Percentiles rank a stretch among this genome's conserved stretches.
These are phyloP conservation scores for Hycleus cichorii DNA, from an alignment of 1,140 invertebrate species.

Conservation along the genomic window DNA sequence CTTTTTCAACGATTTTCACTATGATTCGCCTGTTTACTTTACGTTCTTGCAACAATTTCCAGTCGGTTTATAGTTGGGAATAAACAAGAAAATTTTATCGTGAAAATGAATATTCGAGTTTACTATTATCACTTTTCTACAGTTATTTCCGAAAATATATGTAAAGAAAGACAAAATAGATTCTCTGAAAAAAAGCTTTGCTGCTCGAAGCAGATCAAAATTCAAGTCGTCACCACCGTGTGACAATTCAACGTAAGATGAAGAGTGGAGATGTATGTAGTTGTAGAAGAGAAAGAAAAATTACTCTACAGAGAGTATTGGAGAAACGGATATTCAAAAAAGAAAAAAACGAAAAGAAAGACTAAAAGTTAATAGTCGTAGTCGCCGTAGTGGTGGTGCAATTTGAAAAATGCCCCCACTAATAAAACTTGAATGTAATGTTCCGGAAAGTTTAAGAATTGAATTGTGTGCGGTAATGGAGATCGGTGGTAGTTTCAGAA, in stretches of 20 bases:
- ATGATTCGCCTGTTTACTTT: background rate
- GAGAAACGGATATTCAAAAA: too few species aligned
- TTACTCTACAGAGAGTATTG: too few species aligned
- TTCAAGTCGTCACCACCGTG: too few species aligned
- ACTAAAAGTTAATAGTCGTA: constrained; percentile 13
- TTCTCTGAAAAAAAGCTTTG: background rate
- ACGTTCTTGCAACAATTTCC: background rate
- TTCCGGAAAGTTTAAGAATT: constrained; percentile 14
- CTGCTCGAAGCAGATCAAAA: too few species aligned
- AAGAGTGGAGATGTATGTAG: too few species aligned
- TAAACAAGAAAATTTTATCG: background rate
- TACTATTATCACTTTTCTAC: background rate
- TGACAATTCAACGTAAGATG: too few species aligned
- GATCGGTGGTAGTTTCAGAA: background rate
- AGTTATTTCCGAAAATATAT: background rate
- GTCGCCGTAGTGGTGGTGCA: background rate
- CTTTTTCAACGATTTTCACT: too few species aligned
- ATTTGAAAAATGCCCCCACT: constrained; percentile 7
- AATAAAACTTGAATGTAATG: constrained; percentile 1
- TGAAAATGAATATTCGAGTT: background rate
- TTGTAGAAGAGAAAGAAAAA: too few species aligned
- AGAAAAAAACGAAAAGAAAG: background rate
- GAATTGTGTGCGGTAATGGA: constrained; percentile 1
- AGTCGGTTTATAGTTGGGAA: background rate
- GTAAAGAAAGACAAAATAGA: background rate